phyloP scores from a whole-genome alignment of 2,113 vertebrate species.

The Neofelis nebulosa region DNA sequence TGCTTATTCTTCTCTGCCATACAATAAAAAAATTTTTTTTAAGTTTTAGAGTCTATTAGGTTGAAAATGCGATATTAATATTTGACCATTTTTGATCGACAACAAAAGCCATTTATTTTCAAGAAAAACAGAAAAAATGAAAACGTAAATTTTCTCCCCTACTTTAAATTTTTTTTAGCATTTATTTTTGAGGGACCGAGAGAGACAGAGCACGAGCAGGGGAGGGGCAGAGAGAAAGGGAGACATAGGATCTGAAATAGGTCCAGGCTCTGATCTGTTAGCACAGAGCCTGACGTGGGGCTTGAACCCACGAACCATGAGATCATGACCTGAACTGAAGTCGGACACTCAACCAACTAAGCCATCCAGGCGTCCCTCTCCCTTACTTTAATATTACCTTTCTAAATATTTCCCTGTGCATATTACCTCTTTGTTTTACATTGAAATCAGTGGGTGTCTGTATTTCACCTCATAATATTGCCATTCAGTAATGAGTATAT shows the following conservation, averaged over 20 bases:
- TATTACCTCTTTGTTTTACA: background rate
- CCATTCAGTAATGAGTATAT: background rate
- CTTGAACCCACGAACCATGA: too few relatives aligned
- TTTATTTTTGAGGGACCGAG: too few relatives aligned
- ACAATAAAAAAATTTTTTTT: background rate
- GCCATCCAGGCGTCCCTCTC: background rate
- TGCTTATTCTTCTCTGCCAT: background rate
- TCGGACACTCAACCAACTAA: too few relatives aligned
- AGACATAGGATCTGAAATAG: too few relatives aligned
- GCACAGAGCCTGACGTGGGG: too few relatives aligned
- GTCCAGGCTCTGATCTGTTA: too few relatives aligned
- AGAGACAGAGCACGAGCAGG: too few relatives aligned
- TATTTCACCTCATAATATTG: background rate
- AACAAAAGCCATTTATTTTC: background rate
- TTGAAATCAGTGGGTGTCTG: background rate
- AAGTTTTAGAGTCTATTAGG: background rate
- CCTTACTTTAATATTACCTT: background rate
- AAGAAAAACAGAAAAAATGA: background rate
- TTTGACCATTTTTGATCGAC: background rate
- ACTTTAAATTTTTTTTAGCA: background rate
- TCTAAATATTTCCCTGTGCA: background rate
- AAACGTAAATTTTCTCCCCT: background rate
- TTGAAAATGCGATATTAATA: background rate
- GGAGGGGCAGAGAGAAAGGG: too few relatives aligned
- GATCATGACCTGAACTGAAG: too few relatives aligned